phyloP scores from a whole-genome alignment of 2,888 invertebrate genomes.

The Trisateles emortualis region DNA sequence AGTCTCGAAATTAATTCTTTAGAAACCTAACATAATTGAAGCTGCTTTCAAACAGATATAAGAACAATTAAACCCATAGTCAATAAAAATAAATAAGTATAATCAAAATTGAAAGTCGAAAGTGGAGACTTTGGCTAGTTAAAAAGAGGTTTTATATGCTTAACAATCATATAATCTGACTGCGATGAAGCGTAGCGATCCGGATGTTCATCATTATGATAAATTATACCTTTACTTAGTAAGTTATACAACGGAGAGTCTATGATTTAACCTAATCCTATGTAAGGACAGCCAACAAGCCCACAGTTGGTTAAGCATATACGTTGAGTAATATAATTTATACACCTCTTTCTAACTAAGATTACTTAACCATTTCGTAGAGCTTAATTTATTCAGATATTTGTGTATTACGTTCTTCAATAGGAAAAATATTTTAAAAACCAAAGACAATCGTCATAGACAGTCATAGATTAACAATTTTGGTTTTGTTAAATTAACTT shows the following conservation, averaged over 20 bases:
- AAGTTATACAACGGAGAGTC: conserved; percentile 13
- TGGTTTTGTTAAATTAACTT: no score
- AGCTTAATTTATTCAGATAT: background rate
- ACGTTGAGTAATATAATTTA: conserved; percentile 21
- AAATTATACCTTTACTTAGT: conserved; percentile 20
- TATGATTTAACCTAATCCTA: conserved; percentile 19
- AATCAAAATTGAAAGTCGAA: conserved; percentile 16
- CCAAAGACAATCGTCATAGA: background rate
- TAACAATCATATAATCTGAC: conserved; percentile 32
- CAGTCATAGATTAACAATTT: background rate
- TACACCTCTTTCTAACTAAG: conserved; percentile 3
- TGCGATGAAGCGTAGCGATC: conserved; percentile 33
- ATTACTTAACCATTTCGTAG: conserved; percentile 1
- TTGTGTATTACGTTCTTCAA: background rate
- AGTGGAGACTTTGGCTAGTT: conserved; percentile 9
- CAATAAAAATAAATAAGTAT: conserved; percentile 6
- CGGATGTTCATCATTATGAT: conserved; percentile 30
- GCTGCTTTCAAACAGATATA: background rate
- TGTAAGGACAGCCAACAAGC: conserved; percentile 8
- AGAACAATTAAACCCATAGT: background rate
- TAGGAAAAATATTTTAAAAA: background rate
- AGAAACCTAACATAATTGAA: conserved; percentile 6
- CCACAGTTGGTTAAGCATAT: background rate
- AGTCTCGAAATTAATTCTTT: background rate
- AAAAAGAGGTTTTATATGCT: conserved; percentile 16